These are phyloP conservation scores for Rhincodon typus DNA, from an alignment of 2,797 vertebrate species.

Conservation along the genomic window DNA sequence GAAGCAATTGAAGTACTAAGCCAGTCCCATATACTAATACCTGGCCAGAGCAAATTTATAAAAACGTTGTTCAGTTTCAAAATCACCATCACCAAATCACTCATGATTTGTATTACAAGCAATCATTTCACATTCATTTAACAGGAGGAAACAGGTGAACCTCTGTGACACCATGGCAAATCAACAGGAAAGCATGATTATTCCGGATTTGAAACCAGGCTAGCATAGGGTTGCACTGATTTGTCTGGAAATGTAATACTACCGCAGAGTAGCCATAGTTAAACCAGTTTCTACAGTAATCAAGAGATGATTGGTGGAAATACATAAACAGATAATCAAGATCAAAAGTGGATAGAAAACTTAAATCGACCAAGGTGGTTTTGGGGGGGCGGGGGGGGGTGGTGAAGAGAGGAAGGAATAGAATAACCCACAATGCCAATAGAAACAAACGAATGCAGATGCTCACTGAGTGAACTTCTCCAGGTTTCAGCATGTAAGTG, in stretches of 20 bases:
- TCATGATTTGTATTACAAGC: neutral
- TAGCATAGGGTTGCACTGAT: neutral
- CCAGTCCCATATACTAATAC: neutral
- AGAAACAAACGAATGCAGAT: constrained; percentile 44
- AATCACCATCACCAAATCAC: neutral
- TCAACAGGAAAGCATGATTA: neutral
- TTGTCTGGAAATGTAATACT: neutral
- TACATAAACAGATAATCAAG: constrained; percentile 48
- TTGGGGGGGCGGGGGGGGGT: too few relatives aligned
- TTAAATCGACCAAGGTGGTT: constrained; percentile 7
- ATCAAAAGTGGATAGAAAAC: constrained; percentile 47
- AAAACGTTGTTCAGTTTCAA: neutral
- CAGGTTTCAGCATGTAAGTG: constrained; percentile 41
- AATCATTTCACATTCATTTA: neutral
- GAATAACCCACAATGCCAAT: neutral
- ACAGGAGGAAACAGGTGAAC: neutral
- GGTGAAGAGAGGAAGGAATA: neutral
- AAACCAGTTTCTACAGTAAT: neutral
- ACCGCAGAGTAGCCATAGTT: neutral
- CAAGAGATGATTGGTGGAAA: constrained; percentile 27
- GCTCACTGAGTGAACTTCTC: constrained; percentile 52
- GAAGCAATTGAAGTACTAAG: neutral
- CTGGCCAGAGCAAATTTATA: neutral
- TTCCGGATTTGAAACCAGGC: neutral
- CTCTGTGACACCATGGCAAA: neutral